Conservation (phyloP, 2,113 vertebrate genomes). For the Chascanopsetta lugubris region DNA sequence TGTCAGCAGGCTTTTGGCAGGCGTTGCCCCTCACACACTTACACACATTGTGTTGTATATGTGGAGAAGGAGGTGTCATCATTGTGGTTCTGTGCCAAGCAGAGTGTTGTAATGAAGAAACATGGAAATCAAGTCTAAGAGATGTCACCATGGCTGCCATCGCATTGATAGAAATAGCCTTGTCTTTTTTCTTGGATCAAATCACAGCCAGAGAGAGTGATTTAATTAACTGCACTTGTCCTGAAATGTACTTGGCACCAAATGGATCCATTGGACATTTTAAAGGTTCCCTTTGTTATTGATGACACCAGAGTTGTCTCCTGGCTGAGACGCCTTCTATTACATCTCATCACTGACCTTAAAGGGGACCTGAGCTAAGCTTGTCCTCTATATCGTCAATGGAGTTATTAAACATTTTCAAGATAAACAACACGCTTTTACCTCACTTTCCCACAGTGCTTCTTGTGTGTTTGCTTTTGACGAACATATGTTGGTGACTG, state of each 20-base stretch:
- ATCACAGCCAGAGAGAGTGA: neutral
- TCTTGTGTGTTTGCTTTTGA: too few relatives aligned
- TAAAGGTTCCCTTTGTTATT: neutral
- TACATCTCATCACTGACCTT: neutral
- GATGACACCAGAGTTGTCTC: constrained; percentile 6
- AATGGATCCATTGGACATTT: neutral
- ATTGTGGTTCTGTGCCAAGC: constrained; percentile 12
- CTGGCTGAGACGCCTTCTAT: neutral
- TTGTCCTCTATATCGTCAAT: too few relatives aligned
- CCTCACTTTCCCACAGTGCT: too few relatives aligned
- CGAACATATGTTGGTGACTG: too few relatives aligned
- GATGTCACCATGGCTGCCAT: neutral
- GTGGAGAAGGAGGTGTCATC: constrained; percentile 12
- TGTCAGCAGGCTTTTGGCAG: constrained; percentile 59
- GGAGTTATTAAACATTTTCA: too few relatives aligned
- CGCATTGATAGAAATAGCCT: neutral
- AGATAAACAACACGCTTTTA: too few relatives aligned
- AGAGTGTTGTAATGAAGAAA: neutral
- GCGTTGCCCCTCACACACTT: constrained; percentile 8
- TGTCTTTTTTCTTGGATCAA: neutral
- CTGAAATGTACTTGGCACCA: neutral
- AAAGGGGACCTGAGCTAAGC: too few relatives aligned
- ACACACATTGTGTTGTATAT: constrained; percentile 16
- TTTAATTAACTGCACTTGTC: neutral
- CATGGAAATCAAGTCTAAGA: neutral